phyloP scores from a whole-genome alignment of 37 sponge, comb jelly and placozoan genomes.

The Eunapius fragilis region DNA sequence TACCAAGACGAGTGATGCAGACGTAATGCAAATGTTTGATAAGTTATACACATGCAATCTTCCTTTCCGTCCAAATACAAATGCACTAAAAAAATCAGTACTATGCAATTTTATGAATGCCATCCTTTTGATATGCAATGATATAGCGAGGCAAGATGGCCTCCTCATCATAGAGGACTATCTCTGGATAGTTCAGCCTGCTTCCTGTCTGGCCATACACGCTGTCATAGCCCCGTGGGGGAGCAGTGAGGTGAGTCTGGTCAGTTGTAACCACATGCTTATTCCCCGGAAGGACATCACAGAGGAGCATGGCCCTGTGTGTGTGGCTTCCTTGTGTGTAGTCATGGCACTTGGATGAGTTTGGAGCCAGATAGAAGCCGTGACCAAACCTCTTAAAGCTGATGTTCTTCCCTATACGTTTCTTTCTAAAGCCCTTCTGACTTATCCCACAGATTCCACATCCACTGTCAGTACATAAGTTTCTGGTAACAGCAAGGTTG shows the following conservation, averaged over 20 bases:
- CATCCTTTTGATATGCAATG: constrained; percentile 70
- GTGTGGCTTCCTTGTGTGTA: constrained; percentile 68
- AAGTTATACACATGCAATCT: too few relatives aligned
- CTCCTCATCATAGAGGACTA: constrained; percentile 64
- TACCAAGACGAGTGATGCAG: too few relatives aligned
- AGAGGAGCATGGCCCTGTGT: constrained; percentile 72
- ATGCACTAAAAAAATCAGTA: too few relatives aligned
- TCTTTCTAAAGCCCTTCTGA: constrained; percentile 46
- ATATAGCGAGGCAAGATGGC: constrained; percentile 64
- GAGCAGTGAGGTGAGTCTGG: constrained; percentile 36
- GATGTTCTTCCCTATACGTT: constrained; percentile 48
- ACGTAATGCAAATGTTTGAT: too few relatives aligned
- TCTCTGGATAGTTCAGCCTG: constrained; percentile 62
- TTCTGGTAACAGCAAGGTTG: not conserved
- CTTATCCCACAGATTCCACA: constrained; percentile 81
- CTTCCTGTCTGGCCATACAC: constrained; percentile 71
- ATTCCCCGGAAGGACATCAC: constrained; percentile 67
- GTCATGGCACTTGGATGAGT: constrained; percentile 84
- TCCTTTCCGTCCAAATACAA: too few relatives aligned
- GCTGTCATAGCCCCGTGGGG: constrained; percentile 60
- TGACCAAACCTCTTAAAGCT: constrained; percentile 69
- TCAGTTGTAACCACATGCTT: constrained; percentile 42
- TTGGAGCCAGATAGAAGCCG: constrained; percentile 81
- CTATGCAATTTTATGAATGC: constrained; percentile 58
- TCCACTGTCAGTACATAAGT: constrained; percentile 37